A percentile compares a stretch with the other conserved stretches of the same genome.
Conservation (phyloP, 2,888 invertebrate genomes). For the Ophonus ardosiacus region DNA sequence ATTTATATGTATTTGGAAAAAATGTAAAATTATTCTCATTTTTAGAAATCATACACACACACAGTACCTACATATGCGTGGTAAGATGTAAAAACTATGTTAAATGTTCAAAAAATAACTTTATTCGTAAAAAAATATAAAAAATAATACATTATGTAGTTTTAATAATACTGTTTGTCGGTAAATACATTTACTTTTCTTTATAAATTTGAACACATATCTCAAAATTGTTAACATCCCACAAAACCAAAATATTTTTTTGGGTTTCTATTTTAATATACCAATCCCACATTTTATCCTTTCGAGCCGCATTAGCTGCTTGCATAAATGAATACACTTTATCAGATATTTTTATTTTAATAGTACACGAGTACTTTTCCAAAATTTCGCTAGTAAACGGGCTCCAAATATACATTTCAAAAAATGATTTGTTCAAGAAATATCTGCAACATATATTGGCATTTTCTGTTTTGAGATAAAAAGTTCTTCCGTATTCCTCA, state of each 20-base stretch:
- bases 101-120: neutral
- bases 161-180: neutral
- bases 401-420: neutral
- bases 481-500: neutral
- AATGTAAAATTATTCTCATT: too few relatives aligned
- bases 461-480: neutral
- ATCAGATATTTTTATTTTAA: neutral
- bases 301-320: neutral
- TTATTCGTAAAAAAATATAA: neutral
- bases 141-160: neutral
- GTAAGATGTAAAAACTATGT: too few relatives aligned
- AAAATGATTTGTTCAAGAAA: neutral
- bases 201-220: neutral
- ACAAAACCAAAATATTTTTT: neutral
- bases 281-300: neutral
- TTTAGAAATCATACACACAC: too few relatives aligned
- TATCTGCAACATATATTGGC: neutral
- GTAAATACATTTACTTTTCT: neutral
- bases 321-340: neutral
- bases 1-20: too few relatives aligned
- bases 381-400: neutral
- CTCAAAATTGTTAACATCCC: neutral
- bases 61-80: too few relatives aligned
- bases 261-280: neutral
- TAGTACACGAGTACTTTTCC: neutral